Base-by-base conservation (phyloP, 2,888 invertebrate species). In the Syrista parreyssii region DNA sequence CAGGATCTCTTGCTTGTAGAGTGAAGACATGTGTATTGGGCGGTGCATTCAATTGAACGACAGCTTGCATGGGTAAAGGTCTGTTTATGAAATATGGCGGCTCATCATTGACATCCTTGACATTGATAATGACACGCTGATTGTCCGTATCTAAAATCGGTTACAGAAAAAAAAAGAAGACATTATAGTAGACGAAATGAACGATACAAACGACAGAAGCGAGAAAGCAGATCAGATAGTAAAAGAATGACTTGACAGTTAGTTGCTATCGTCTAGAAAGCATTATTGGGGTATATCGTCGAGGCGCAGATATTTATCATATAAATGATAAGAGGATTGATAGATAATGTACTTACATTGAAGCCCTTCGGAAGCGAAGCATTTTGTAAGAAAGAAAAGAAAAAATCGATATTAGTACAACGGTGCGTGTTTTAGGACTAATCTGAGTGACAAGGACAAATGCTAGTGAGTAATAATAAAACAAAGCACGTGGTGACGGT, bases 21-120 rank as follows among this genome's bases (percentile, higher is more conserved):
- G 98, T 98, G 92, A 98, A 99, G 6, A 99, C 98, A 9, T 97
- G 98, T 0, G 98, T 98, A 91, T 98, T 98, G 68, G 98, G 97
- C 4, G 98, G 97, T 4, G 98, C 98, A 91, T 98, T 98, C 76
- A 98, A 94, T 89, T 98, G 98, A 0, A 99, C 98, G 80, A 99
- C 98, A 0, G 99, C 97, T 92, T 98, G 97, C 97, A 98, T 99
- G 31, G 99, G 99, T 83, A 97, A 93, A 0, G 99, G 99, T 1
- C 97, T 95, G 92, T 99, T 99, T 93, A 98, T 97, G 93, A 99
- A 99, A 92, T 98, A 97, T 0, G 99, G 98, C 1, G 97, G 96
- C 92, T 99, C 99, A 91, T 99, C 99, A 92, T 99, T 99, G 76
- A 98, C 97, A 92, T 99, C 98, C 90, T 97, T 96, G 84, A 99